These are phyloP conservation scores for Podarcis cretensis DNA, from an alignment of 2,113 vertebrate species.

Conservation along the genomic window DNA sequence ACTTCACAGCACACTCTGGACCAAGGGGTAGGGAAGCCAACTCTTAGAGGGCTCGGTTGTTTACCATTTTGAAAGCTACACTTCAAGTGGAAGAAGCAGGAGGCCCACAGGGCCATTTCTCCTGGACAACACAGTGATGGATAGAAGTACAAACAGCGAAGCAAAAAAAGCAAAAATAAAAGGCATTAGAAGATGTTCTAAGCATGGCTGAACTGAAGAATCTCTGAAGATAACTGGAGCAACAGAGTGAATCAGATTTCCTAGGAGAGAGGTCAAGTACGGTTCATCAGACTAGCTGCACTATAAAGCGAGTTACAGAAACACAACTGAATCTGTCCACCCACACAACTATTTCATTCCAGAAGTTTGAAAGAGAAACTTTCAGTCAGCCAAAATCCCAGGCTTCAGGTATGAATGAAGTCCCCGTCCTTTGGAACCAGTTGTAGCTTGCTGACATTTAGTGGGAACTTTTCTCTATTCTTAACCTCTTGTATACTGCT, in stretches of 20 bases:
- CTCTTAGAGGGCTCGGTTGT: neutral
- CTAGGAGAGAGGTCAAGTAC: slow-evolving; percentile 22
- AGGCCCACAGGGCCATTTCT: slow-evolving; percentile 4
- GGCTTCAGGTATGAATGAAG: neutral
- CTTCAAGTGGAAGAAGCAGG: neutral
- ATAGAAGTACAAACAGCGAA: neutral
- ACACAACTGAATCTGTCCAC: neutral
- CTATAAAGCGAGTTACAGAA: slow-evolving; percentile 1
- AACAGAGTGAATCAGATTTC: slow-evolving; percentile 18
- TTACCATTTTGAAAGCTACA: neutral
- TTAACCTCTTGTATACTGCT: neutral
- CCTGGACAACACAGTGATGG: neutral
- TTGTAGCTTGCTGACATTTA: neutral
- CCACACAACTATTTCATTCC: neutral
- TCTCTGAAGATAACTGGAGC: slow-evolving; percentile 7
- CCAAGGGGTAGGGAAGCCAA: neutral
- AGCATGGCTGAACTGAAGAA: slow-evolving; percentile 6
- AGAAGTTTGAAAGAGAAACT: slow-evolving; percentile 10
- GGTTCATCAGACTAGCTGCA: slow-evolving; percentile 13
- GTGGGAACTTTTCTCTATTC: neutral
- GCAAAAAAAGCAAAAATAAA: neutral
- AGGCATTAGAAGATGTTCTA: slow-evolving; percentile 3
- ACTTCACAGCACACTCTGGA: neutral
- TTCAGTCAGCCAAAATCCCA: neutral
- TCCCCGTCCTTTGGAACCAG: neutral